Conservation (phyloP, 2,113 vertebrate species). For the Apteryx owenii region DNA sequence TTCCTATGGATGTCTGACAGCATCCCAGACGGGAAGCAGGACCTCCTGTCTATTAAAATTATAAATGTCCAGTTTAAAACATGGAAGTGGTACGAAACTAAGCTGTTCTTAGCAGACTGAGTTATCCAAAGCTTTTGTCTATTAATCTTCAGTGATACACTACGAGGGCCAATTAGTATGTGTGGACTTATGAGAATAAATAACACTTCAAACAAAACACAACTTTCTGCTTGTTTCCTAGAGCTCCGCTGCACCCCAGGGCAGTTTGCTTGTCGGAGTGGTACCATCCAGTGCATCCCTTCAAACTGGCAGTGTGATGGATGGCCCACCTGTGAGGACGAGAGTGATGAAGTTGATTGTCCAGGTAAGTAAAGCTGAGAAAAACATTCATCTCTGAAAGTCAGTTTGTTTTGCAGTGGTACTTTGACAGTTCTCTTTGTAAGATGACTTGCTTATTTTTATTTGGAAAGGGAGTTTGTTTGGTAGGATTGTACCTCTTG, state of each 20-base stretch:
- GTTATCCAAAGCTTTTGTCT: neutral
- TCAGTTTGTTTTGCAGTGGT: neutral
- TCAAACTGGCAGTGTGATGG: constrained; percentile 95
- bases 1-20: neutral
- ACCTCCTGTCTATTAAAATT: neutral
- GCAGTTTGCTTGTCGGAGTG: constrained; percentile 95
- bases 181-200: neutral
- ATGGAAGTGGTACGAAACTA: neutral
- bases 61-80: neutral
- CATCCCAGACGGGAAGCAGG: neutral
- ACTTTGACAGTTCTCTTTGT: neutral
- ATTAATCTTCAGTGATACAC: fast-evolving
- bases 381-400: neutral
- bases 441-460: neutral
- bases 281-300: constrained; percentile 96
- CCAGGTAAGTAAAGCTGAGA: constrained; percentile 81
- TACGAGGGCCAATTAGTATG: neutral
- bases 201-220: neutral
- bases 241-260: constrained; percentile 91
- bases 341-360: constrained; percentile 95
- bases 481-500: neutral
- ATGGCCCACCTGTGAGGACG: constrained; percentile 93
- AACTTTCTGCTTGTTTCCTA: constrained; percentile 50
- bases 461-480: neutral
- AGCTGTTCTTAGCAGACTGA: neutral